These are phyloP conservation scores for Apistogramma diplotaenia DNA, from an alignment of 2,113 vertebrate species.

Conservation along the genomic window DNA sequence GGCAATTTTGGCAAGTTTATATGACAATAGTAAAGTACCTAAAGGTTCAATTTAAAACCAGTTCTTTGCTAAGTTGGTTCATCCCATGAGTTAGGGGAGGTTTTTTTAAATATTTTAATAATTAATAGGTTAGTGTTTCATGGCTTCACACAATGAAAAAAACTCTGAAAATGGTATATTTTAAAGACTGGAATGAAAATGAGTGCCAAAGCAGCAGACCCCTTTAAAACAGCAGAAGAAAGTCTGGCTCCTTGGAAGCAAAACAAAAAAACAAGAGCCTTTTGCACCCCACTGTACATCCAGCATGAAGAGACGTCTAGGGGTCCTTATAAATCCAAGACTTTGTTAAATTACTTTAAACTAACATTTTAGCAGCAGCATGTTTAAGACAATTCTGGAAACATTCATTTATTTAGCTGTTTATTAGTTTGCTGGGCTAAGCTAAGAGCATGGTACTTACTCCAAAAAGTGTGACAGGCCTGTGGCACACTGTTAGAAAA, in stretches of 20 bases:
- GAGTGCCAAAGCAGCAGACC: too few species aligned
- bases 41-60: too few species aligned
- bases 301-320: too few species aligned
- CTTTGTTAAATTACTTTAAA: background rate
- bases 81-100: too few species aligned
- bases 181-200: background rate
- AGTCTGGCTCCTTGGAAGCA: background rate
- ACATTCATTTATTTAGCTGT: background rate
- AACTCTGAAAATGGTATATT: background rate
- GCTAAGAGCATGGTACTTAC: constrained; percentile 55
- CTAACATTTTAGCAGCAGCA: background rate
- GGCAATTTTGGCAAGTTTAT: too few species aligned
- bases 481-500: constrained; percentile 73
- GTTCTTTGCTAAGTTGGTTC: too few species aligned
- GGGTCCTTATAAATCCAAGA: background rate
- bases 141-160: too few species aligned
- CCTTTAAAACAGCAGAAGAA: background rate
- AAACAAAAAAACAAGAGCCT: background rate
- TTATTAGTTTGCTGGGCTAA: background rate
- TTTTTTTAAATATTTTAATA: background rate
- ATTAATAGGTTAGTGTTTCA: background rate
- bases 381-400: background rate
- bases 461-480: constrained; percentile 59
- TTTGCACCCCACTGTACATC: background rate
- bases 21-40: too few species aligned